These are phyloP conservation scores for Enteromius fasciolatus DNA, from an alignment of 2,797 vertebrate genomes.

Conservation along the genomic window DNA sequence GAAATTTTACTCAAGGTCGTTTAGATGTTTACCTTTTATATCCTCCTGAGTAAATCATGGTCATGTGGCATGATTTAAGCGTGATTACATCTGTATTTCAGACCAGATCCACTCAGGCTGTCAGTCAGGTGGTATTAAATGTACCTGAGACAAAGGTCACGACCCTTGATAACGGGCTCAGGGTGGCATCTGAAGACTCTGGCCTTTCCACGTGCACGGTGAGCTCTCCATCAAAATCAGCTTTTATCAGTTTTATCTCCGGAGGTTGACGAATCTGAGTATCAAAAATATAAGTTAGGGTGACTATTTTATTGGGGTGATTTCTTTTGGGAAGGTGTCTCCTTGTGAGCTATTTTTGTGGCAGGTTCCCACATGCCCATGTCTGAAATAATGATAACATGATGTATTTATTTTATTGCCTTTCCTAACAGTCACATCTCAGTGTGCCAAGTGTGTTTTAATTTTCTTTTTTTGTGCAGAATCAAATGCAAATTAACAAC, in stretches of 20 bases:
- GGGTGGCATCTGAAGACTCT: conserved; percentile 95
- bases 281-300: not conserved
- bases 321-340: not conserved
- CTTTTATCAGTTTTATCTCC: not conserved
- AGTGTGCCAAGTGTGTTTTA: not conserved
- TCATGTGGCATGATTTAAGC: conserved; percentile 62
- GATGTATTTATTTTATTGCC: not conserved
- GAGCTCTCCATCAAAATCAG: conserved; percentile 54
- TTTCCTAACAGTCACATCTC: not conserved
- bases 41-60: not conserved
- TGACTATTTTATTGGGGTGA: not conserved
- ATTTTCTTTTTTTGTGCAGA: not conserved
- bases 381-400: not conserved
- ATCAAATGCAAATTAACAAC: not conserved
- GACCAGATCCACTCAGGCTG: conserved; percentile 74
- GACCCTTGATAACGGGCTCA: conserved; percentile 87
- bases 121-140: conserved; percentile 85
- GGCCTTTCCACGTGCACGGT: conserved; percentile 94
- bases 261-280: not conserved
- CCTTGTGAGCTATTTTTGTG: not conserved
- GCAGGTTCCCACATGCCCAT: not conserved
- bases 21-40: not conserved
- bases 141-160: conserved; percentile 94
- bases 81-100: not conserved
- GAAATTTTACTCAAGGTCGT: too few species aligned